These are phyloP conservation scores for Camarhynchus parvulus DNA, from an alignment of 2,113 vertebrate genomes.

Conservation along the genomic window DNA sequence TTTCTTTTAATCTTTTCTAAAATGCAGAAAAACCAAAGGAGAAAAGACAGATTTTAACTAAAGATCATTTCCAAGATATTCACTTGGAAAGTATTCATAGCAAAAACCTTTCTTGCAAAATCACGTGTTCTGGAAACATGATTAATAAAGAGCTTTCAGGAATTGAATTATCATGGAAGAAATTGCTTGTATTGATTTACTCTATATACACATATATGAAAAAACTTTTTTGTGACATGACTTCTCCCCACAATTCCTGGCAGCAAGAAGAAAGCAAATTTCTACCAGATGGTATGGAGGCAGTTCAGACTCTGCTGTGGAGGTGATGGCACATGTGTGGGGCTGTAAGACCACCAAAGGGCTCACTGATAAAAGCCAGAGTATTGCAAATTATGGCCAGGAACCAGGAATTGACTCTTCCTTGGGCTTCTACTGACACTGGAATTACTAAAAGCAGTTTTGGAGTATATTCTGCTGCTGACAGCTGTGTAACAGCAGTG, in stretches of 20 bases:
- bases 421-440: neutral
- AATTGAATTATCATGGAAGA: slow-evolving; percentile 2
- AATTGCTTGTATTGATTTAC: neutral
- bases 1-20: neutral
- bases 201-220: neutral
- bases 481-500: neutral
- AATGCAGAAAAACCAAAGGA: neutral
- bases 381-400: neutral
- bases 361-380: neutral
- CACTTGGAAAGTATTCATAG: neutral
- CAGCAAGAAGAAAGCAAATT: neutral
- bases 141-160: neutral
- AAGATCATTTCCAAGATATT: neutral
- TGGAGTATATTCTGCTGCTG: neutral
- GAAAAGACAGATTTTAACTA: neutral
- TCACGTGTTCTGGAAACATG: neutral
- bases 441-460: neutral
- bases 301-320: neutral
- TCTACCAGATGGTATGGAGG: neutral
- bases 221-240: neutral
- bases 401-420: neutral
- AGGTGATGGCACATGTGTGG: neutral
- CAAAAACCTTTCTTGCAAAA: neutral
- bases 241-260: neutral
- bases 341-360: neutral